Evolutionary conservation across 2,797 vertebrate genomes (phyloP), one percentile per base, ranked within the genome.

Genomic region (Bradypus variegatus): DNA sequence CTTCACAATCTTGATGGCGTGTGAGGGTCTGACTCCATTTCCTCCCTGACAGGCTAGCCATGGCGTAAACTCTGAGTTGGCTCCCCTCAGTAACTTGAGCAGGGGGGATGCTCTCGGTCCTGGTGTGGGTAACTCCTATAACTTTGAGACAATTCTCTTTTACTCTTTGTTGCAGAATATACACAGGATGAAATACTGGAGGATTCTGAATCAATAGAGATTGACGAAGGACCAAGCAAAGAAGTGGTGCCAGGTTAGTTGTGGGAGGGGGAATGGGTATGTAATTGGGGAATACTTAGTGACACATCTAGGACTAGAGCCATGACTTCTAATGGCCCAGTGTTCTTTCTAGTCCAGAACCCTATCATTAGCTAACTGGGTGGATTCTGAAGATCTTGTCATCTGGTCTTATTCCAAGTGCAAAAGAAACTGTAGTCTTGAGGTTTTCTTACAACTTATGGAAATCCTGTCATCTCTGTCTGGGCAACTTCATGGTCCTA

Each of bases 1-100:
- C 15, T n/a, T 78, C 12, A 2, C 13, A 14, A 10, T 18, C 19
- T 11, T 5, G 23, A 3, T 31, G 38, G 1, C 41, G 9, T 19
- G 31, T 33, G 27, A 23, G 16, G 55, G 18, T 76, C 62, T 19
- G 2, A 36, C 45, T 53, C 53, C 45, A 27, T 5, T 3, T 4
- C 4, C n/a, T 25, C 41, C 41, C 41, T 10, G 1, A 16, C 1
- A 25, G 29, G 38, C 5, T 3, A 4, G 7, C 3, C 23, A 2
- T 16, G 65, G 73, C 14, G 19, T 75, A 11, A 15, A 62, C 50
- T 6, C 41, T 55, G 50, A 38, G 5, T 84, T 29, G 9, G 14
- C 16, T 21, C 48, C 36, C 62, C 33, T 62, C 29, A 0, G 77
- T 64, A 27, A 23, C 78, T 1, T 11, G 33, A 65, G 9, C 1